These are phyloP conservation scores for Drosophila rellima DNA, from an alignment of 2,888 invertebrate species.

Conservation along the genomic window DNA sequence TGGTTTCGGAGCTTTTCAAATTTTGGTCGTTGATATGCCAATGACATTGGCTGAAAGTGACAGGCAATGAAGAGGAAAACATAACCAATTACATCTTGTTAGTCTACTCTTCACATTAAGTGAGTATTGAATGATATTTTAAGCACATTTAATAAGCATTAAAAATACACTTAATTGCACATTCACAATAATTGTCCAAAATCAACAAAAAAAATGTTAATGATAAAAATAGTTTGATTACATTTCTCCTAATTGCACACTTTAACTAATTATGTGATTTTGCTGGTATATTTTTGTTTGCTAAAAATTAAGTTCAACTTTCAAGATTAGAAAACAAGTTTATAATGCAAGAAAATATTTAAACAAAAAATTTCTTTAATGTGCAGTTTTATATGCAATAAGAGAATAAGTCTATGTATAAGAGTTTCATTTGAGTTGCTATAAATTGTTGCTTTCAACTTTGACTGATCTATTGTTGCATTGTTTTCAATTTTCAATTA, in stretches of 20 bases:
- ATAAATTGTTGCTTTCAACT: background rate
- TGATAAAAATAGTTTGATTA: background rate
- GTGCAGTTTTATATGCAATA: too few relatives aligned
- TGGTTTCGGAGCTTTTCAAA: constrained; percentile 29
- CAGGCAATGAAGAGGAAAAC: background rate
- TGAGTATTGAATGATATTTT: background rate
- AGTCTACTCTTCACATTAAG: background rate
- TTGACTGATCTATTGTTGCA: background rate
- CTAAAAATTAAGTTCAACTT: too few relatives aligned
- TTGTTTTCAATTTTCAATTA: background rate
- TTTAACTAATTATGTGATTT: background rate
- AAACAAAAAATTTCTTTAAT: too few relatives aligned
- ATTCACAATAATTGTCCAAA: too few relatives aligned
- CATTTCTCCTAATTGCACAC: background rate
- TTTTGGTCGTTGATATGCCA: constrained; percentile 10
- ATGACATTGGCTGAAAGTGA: constrained; percentile 23
- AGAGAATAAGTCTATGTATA: too few relatives aligned
- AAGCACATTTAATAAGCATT: too few relatives aligned
- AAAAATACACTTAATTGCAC: background rate
- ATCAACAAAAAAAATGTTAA: background rate
- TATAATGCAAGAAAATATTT: too few relatives aligned
- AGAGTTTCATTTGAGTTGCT: too few relatives aligned
- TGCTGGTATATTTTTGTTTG: too few relatives aligned
- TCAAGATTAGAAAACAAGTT: too few relatives aligned
- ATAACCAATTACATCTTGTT: background rate